These are phyloP conservation scores for Leucania comma DNA, from an alignment of 2,888 invertebrate genomes.

Conservation along the genomic window DNA sequence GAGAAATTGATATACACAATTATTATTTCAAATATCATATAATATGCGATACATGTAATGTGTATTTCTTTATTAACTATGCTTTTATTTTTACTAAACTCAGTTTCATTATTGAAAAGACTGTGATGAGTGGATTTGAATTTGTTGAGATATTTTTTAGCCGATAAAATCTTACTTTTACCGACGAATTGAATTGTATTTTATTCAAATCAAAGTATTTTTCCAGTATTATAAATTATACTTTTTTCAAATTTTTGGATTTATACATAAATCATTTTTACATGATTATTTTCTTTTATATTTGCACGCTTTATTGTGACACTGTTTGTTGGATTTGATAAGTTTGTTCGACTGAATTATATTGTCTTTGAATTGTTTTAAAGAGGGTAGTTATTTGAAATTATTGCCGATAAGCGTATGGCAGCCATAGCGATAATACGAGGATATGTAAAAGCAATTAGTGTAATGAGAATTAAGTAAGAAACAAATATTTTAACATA, in stretches of 20 bases:
- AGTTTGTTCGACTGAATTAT: slow-evolving; percentile 46
- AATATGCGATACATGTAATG: slow-evolving; percentile 14
- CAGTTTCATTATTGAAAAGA: slow-evolving; percentile 50
- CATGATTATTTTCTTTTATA: slow-evolving; percentile 29
- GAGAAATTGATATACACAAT: slow-evolving; percentile 36
- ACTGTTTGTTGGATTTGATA: slow-evolving; percentile 49
- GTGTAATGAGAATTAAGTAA: slow-evolving; percentile 38
- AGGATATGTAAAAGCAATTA: slow-evolving; percentile 34
- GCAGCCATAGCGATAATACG: slow-evolving; percentile 50
- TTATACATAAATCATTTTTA: slow-evolving; percentile 27
- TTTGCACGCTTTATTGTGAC: slow-evolving; percentile 52
- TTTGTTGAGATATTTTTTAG: slow-evolving; percentile 41
- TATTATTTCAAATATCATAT: slow-evolving; percentile 40
- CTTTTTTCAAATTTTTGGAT: slow-evolving; percentile 31
- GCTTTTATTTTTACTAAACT: slow-evolving; percentile 42
- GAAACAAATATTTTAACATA: slow-evolving; percentile 26
- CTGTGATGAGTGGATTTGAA: slow-evolving; percentile 58
- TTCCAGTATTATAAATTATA: slow-evolving; percentile 67
- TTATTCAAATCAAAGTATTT: slow-evolving; percentile 56
- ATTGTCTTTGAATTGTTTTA: slow-evolving; percentile 37
- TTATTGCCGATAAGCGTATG: slow-evolving; percentile 51
- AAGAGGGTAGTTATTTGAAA: slow-evolving; percentile 25
- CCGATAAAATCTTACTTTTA: slow-evolving; percentile 39
- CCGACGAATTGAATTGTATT: slow-evolving; percentile 34
- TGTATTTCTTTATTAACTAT: slow-evolving; percentile 31